These are phyloP conservation scores for Tribolium madens DNA, from an alignment of 1,140 invertebrate genomes.

Conservation along the genomic window DNA sequence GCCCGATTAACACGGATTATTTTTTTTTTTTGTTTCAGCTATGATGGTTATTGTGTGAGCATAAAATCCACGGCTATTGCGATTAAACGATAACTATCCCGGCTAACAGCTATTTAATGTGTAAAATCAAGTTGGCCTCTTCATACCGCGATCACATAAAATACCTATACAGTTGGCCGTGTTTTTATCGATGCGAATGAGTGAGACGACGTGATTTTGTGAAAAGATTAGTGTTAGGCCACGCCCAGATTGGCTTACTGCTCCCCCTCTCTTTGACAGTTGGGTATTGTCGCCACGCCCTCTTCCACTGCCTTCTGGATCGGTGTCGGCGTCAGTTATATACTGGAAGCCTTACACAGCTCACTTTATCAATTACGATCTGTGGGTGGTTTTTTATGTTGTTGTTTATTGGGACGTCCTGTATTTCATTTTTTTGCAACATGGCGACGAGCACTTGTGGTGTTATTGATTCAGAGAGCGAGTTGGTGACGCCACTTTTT, in stretches of 20 bases:
- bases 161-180: neutral
- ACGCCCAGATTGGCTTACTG: conserved; percentile 18
- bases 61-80: neutral
- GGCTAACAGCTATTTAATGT: conserved; percentile 47
- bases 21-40: neutral
- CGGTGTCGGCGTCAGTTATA: conserved; percentile 41
- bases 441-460: conserved; percentile 17
- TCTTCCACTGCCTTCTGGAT: conserved; percentile 19
- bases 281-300: conserved; percentile 28
- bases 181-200: conserved; percentile 3
- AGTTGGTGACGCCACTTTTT: neutral
- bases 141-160: conserved; percentile 17
- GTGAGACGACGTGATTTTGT: conserved; percentile 24
- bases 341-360: conserved; percentile 40
- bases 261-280: conserved; percentile 12
- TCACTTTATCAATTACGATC: conserved; percentile 41
- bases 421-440: conserved; percentile 22
- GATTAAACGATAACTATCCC: conserved; percentile 46
- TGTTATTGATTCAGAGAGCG: conserved; percentile 1
- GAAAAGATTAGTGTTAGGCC: conserved; percentile 21
- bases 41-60: neutral
- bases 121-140: conserved; percentile 49
- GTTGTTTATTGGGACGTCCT: conserved; percentile 38
- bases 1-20: neutral
- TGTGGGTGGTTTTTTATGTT: conserved; percentile 30